These are phyloP conservation scores for Bombus difficillimus DNA, from an alignment of 1,140 invertebrate species.

Conservation along the genomic window DNA sequence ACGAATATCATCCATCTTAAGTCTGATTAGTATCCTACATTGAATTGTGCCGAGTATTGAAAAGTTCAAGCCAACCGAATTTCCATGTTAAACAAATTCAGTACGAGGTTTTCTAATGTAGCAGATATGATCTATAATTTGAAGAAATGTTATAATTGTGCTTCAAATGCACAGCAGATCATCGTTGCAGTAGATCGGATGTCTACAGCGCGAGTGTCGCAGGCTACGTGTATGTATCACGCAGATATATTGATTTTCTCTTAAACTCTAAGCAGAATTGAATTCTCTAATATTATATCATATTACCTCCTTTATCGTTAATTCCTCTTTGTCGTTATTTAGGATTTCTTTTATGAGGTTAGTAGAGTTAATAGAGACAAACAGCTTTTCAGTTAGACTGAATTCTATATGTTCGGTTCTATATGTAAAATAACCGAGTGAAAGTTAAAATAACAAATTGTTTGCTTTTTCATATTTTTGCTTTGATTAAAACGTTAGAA, in stretches of 20 bases:
- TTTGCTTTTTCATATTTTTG: not conserved
- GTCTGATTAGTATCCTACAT: not conserved
- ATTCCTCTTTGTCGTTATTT: not conserved
- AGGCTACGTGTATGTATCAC: not conserved
- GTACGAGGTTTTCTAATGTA: not conserved
- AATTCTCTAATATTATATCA: not conserved
- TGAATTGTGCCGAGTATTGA: not conserved
- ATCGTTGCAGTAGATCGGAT: not conserved
- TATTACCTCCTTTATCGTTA: not conserved
- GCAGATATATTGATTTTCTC: constrained; percentile 5
- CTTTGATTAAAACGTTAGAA: no score
- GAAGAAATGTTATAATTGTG: not conserved
- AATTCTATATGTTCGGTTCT: not conserved
- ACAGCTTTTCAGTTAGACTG: not conserved
- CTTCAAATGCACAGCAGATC: not conserved
- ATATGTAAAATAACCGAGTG: not conserved
- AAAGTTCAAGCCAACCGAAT: not conserved
- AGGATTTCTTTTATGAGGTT: not conserved
- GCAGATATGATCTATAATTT: not conserved
- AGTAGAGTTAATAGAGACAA: not conserved
- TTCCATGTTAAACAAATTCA: not conserved
- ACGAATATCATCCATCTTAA: not conserved
- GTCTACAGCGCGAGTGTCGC: not conserved
- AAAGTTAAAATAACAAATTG: not conserved
- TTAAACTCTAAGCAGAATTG: not conserved